Evolutionary conservation across 2,888 invertebrate species (phyloP).

Genomic region (Drosophila kanekoi): DNA sequence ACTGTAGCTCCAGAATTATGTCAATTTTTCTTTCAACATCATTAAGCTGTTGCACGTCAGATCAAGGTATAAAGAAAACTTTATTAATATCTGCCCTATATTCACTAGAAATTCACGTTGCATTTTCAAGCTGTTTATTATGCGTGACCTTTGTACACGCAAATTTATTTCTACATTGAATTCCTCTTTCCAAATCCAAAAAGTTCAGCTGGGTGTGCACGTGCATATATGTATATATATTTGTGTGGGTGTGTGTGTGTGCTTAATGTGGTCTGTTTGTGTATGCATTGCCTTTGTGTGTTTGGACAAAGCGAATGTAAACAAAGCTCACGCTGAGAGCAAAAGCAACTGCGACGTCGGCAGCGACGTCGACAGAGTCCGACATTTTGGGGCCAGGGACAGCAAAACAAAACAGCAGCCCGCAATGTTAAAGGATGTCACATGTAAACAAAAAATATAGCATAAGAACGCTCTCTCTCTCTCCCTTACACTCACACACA

Average conservation of each 20-base stretch:
- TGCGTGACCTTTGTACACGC: neutral
- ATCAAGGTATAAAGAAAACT: too few relatives aligned
- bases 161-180: slow-evolving; percentile 13
- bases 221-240: slow-evolving; percentile 6
- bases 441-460: slow-evolving; percentile 61
- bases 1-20: too few relatives aligned
- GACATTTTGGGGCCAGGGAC: slow-evolving; percentile 79
- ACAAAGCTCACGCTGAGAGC: slow-evolving; percentile 61
- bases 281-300: slow-evolving; percentile 55
- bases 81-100: too few relatives aligned
- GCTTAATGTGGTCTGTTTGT: slow-evolving; percentile 42
- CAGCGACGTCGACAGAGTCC: slow-evolving; percentile 44
- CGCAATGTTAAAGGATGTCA: slow-evolving; percentile 59
- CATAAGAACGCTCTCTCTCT: slow-evolving; percentile 18
- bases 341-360: slow-evolving; percentile 31
- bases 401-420: slow-evolving; percentile 46
- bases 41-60: too few relatives aligned
- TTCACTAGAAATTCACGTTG: neutral
- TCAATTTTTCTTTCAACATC: too few relatives aligned
- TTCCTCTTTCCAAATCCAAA: slow-evolving; percentile 33
- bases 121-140: neutral
- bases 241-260: slow-evolving; percentile 9
- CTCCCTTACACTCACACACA: slow-evolving; percentile 19
- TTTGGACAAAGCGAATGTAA: slow-evolving; percentile 75
- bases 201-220: slow-evolving; percentile 40